Base-by-base conservation (phyloP, 1,140 invertebrate genomes). In the Anthonomus grandis region DNA sequence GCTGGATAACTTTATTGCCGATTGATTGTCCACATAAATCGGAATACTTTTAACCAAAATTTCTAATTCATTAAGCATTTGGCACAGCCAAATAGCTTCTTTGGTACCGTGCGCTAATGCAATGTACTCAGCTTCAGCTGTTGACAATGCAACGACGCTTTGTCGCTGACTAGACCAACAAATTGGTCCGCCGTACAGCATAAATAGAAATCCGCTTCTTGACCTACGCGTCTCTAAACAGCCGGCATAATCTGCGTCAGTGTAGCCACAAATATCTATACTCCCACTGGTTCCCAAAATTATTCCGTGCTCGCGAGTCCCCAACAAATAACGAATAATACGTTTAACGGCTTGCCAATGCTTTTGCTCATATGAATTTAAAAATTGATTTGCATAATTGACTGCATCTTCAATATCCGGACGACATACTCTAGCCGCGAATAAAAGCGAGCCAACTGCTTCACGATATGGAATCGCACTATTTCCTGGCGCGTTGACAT, bases 391-490 rank as follows among this genome's bases (percentile, higher is more conserved):
- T 10, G 70, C 47, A 19, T 52, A 19, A 52, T 56, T 70, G 0
- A 78, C 75, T 5, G 73, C 65, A 51, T 61, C 76, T 6, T 69
- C 49, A 18, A 78, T 70, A 62, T 79, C 76, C 22, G 74, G 76
- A 37, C 76, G 41, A 6, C 70, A 69, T 4, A 54, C 55, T 15
- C 61, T 48, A 24, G 69, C 51, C n/a, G 74, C 34, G 68, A 73
- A 76, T 39, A 76, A 47, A 21, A 78, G 57, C 22, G 49, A 55
- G 18, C 74, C 72, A 21, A 76, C 63, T n/a, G 68, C 55, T 55
- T 76, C 63, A 34, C 68, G 63, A 58, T 69, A 77, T 34, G 52
- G 45, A 10, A 65, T 44, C 8, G 45, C 17, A 6, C n/a, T 22
- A 24, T 46, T 19, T 3, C n/a, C 13, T 24, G 23, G n/a, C 6